Evolutionary conservation across 2,888 invertebrate species (phyloP).

Genomic region (Thyatira batis): DNA sequence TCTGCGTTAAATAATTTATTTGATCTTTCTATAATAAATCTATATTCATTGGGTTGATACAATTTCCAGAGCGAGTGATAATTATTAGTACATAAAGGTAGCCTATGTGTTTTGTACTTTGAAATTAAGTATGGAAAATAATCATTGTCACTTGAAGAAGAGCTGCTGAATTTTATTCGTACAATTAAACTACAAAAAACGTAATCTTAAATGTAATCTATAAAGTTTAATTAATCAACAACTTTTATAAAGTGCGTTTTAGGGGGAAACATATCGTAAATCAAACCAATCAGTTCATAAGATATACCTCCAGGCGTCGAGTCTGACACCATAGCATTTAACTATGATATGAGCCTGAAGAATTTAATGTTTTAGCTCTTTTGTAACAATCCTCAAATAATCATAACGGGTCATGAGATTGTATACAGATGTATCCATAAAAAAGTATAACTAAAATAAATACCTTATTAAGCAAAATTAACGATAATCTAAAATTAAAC

Average conservation of each 20-base stretch:
- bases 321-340: conserved; percentile 18
- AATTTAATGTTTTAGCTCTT: conserved; percentile 27
- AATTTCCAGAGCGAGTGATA: conserved; percentile 59
- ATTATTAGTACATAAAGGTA: conserved; percentile 57
- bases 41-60: conserved; percentile 56
- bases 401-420: conserved; percentile 49
- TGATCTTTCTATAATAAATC: conserved; percentile 62
- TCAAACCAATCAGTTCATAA: conserved; percentile 46
- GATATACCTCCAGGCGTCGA: conserved; percentile 45
- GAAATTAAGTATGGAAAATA: conserved; percentile 67
- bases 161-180: conserved; percentile 70
- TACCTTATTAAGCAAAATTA: conserved; percentile 78
- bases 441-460: conserved; percentile 80
- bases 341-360: conserved; percentile 24
- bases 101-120: conserved; percentile 77
- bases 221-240: conserved; percentile 63
- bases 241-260: conserved; percentile 53
- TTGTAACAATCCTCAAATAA: conserved; percentile 38
- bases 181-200: conserved; percentile 66
- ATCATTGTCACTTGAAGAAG: conserved; percentile 48
- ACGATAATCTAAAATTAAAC: conserved; percentile 70
- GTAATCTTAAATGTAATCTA: conserved; percentile 61
- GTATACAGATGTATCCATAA: conserved; percentile 81
- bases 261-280: conserved; percentile 47
- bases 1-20: conserved; percentile 68